Base-by-base conservation (phyloP, 1,140 invertebrate species). In the Zophobas morio region DNA sequence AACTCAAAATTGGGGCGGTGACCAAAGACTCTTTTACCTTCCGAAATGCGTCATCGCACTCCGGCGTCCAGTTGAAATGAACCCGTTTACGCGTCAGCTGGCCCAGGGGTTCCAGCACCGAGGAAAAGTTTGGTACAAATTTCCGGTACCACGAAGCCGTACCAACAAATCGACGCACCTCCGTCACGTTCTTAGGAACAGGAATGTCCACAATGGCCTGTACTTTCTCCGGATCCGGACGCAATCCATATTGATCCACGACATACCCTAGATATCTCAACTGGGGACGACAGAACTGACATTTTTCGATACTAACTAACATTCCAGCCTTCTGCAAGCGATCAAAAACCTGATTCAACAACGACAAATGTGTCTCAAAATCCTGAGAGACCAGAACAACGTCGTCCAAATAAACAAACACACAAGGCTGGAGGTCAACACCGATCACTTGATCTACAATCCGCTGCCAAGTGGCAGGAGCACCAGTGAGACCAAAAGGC, bases 161-260 rank as follows among this genome's bases (percentile, higher is more conserved):
- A 1, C 89, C 88, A 0, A 89, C 49, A 77, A 90, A 89, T 37
- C 81, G 34, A 54, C 86, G 76, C 0, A 89, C 35, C 49, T 88
- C 83, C 46, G 85, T 84, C 1, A 82, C 72, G 74, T 77, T 85
- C 51, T 70, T 82, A 3, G 86, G 86, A 20, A 34, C 56, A 0
- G 84, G 82, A 74, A 83, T 84, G 39, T 86, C 63, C 20, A 76
- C 37, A 33, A 88, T 85, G 2, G 86, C 84, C 32, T 77, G 39
- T 34, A 87, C 82, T 80, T 87, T 87, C 33, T 80, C 74, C 0
- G 84, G 80, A 73, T 87, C 84, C 1, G 84, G 83, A 4, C 56
- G 33, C 1, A 88, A 77, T 20, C 83, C 85, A 0, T 82, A 74
- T 3, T 76, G 40, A 32, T 79, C 77, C 3, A 88, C 79, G 1